These are phyloP conservation scores for Bolinopsis microptera DNA, from an alignment of 37 sponge, comb jelly and placozoan genomes.

Conservation along the genomic window DNA sequence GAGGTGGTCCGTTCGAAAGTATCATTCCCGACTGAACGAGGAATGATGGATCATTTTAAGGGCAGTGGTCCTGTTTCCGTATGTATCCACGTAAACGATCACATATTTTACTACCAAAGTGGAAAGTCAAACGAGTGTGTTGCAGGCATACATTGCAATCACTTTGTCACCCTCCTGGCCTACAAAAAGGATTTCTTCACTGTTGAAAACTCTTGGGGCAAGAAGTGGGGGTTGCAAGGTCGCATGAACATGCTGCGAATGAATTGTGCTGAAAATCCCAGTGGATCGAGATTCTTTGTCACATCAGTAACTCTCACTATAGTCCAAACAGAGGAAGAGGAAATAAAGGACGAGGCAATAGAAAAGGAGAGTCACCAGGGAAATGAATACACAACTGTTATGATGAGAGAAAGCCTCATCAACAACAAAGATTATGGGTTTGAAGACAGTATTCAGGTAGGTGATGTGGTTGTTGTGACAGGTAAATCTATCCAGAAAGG, in stretches of 20 bases:
- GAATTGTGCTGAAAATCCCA: background rate
- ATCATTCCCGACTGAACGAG: background rate
- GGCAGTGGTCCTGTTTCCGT: background rate
- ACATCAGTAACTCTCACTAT: conserved; percentile 25
- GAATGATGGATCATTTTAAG: background rate
- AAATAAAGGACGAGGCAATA: background rate
- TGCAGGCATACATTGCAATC: conserved; percentile 12
- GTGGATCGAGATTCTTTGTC: background rate
- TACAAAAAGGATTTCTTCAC: background rate
- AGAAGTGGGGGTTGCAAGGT: conserved; percentile 25
- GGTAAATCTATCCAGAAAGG: background rate
- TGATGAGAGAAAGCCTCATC: background rate
- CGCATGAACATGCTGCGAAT: background rate
- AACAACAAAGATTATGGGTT: background rate
- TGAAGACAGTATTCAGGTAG: background rate
- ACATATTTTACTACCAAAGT: conserved; percentile 38
- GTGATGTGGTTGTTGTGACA: background rate
- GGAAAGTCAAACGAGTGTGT: background rate
- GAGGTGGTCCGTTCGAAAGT: background rate
- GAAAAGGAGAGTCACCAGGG: background rate
- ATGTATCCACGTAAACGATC: conserved; percentile 21
- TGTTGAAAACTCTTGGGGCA: conserved; percentile 22
- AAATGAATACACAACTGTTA: background rate
- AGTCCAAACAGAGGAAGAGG: background rate
- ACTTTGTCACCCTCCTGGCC: conserved; percentile 36